These are phyloP conservation scores for Hybognathus amarus DNA, from an alignment of 2,797 vertebrate species.

Conservation along the genomic window DNA sequence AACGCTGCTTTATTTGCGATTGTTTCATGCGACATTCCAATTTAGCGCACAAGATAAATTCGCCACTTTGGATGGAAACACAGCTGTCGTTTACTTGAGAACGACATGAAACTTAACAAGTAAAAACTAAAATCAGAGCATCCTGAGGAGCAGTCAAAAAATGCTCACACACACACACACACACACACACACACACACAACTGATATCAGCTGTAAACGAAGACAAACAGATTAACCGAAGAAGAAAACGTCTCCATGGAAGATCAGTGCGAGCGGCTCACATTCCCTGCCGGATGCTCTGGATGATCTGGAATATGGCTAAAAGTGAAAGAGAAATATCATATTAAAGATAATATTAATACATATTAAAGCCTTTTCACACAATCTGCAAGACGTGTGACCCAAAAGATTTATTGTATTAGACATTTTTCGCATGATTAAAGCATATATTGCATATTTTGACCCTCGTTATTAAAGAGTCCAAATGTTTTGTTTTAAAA, in stretches of 20 bases:
- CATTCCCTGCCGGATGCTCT: slow-evolving; percentile 81
- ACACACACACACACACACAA: neutral
- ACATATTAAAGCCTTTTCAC: neutral
- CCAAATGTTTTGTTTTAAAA: too few species aligned
- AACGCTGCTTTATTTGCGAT: neutral
- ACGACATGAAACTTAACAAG: neutral
- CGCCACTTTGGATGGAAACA: neutral
- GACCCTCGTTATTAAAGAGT: neutral
- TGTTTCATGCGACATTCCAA: neutral
- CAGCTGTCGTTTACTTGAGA: neutral
- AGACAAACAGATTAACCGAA: neutral
- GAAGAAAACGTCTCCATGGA: neutral
- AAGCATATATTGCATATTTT: neutral
- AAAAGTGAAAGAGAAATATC: slow-evolving; percentile 29
- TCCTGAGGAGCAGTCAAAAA: neutral
- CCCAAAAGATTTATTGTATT: neutral
- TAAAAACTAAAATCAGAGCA: neutral
- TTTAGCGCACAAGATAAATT: neutral
- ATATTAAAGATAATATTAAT: too few species aligned
- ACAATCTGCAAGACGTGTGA: neutral
- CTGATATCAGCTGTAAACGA: neutral
- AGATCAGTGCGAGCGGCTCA: slow-evolving; percentile 58
- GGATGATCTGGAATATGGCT: slow-evolving; percentile 84
- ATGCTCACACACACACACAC: neutral
- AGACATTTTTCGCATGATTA: neutral